A percentile compares a stretch with the other conserved stretches of the same genome.
These are phyloP conservation scores for Sinosuthora webbiana DNA, from an alignment of 2,113 vertebrate species.

Conservation along the genomic window DNA sequence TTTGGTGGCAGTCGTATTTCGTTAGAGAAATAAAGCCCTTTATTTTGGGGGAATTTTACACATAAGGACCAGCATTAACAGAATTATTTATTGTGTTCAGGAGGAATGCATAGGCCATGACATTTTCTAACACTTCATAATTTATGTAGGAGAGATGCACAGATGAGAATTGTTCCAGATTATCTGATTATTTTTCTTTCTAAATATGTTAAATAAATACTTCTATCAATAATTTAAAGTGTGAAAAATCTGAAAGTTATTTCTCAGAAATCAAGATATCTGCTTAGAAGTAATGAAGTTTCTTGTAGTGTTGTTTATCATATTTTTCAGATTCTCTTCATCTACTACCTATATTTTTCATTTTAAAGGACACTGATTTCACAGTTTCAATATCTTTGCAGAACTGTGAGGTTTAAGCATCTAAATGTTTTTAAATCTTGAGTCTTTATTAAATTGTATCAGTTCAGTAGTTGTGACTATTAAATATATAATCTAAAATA, in stretches of 20 bases:
- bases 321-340: not conserved
- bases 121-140: not conserved
- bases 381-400: not conserved
- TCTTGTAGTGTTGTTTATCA: rapidly evolving
- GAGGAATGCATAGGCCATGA: rapidly evolving
- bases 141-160: not conserved
- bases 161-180: not conserved
- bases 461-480: not conserved
- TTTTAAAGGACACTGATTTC: not conserved
- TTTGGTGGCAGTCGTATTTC: not conserved
- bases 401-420: not conserved
- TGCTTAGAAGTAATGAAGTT: not conserved
- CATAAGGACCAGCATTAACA: not conserved
- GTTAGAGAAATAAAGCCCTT: rapidly evolving
- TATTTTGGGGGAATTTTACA: rapidly evolving
- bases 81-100: not conserved
- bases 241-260: not conserved
- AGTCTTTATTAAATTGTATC: not conserved
- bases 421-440: not conserved
- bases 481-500: not conserved
- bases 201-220: not conserved
- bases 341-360: not conserved
- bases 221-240: not conserved
- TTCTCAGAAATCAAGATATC: not conserved
- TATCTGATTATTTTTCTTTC: not conserved